Conservation (phyloP, 1,140 invertebrate species). For the Copidosoma floridanum region DNA sequence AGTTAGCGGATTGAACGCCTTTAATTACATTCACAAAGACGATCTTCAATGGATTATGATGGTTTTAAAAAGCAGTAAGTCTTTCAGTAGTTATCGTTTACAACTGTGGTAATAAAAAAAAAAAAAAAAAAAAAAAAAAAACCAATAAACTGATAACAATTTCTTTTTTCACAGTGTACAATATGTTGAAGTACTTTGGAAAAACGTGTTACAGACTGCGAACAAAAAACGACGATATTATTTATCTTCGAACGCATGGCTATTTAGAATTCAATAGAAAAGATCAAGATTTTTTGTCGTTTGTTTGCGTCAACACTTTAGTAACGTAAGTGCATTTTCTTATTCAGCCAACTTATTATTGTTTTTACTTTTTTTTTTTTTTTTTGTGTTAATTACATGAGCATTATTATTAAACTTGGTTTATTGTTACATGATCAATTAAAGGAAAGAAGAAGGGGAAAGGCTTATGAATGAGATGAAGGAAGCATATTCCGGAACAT, state of each 20-base stretch:
- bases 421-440: too few species aligned
- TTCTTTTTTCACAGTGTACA: slow-evolving; percentile 71
- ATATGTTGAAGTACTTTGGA: slow-evolving; percentile 69
- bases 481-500: slow-evolving; percentile 65
- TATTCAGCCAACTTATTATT: not conserved
- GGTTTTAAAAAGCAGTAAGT: slow-evolving; percentile 79
- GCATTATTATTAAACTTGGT: too few species aligned
- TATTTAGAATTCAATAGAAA: slow-evolving; percentile 72
- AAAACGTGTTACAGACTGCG: slow-evolving; percentile 79
- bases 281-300: slow-evolving; percentile 72
- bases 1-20: slow-evolving; percentile 76
- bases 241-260: slow-evolving; percentile 77
- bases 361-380: too few species aligned
- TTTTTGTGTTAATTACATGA: too few species aligned
- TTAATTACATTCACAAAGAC: slow-evolving; percentile 82
- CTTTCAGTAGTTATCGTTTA: not conserved
- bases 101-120: too few species aligned
- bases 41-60: slow-evolving; percentile 82
- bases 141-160: slow-evolving; percentile 16
- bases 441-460: slow-evolving; percentile 69
- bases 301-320: slow-evolving; percentile 82
- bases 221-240: slow-evolving; percentile 74
- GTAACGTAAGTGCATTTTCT: slow-evolving; percentile 59
- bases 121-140: too few species aligned
- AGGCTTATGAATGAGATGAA: slow-evolving; percentile 71